Conservation (phyloP, 1,140 invertebrate species). For the Drosophila funebris region DNA sequence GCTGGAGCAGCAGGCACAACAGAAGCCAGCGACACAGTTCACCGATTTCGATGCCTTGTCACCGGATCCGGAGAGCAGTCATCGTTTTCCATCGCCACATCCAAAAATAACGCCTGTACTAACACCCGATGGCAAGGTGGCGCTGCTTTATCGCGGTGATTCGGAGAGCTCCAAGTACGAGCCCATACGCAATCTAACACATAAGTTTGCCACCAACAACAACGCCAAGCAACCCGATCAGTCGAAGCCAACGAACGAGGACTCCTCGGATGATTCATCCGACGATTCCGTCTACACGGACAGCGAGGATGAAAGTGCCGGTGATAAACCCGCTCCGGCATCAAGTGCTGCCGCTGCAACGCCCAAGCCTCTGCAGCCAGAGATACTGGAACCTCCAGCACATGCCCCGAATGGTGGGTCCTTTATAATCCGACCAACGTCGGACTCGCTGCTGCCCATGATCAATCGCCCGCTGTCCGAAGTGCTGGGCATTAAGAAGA, state of each 20-base stretch:
- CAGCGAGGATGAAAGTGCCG: constrained; percentile 57
- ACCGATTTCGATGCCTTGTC: constrained; percentile 82
- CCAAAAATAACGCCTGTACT: constrained; percentile 83
- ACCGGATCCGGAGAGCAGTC: constrained; percentile 83
- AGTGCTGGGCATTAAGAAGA: constrained; percentile 83
- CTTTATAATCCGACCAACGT: constrained; percentile 77
- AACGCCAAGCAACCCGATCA: constrained; percentile 22
- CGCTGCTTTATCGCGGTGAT: constrained; percentile 83
- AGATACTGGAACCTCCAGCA: constrained; percentile 58
- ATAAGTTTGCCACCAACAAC: constrained; percentile 63
- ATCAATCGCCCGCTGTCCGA: constrained; percentile 83
- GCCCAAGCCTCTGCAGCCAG: constrained; percentile 52
- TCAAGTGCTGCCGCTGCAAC: constrained; percentile 20
- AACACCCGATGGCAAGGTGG: constrained; percentile 84
- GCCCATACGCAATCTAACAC: constrained; percentile 80
- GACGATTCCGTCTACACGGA: constrained; percentile 70
- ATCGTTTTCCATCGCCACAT: constrained; percentile 83
- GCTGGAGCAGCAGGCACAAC: constrained; percentile 48
- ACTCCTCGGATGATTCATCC: constrained; percentile 57
- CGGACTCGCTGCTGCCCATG: constrained; percentile 77
- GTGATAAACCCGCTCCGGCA: constrained; percentile 30
- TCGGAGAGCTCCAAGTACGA: constrained; percentile 83
- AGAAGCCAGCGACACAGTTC: constrained; percentile 65
- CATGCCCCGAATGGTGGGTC: constrained; percentile 57
- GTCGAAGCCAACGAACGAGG: constrained; percentile 25